These are phyloP conservation scores for Drosophila crucigera DNA, from an alignment of 2,888 invertebrate genomes.

Conservation along the genomic window DNA sequence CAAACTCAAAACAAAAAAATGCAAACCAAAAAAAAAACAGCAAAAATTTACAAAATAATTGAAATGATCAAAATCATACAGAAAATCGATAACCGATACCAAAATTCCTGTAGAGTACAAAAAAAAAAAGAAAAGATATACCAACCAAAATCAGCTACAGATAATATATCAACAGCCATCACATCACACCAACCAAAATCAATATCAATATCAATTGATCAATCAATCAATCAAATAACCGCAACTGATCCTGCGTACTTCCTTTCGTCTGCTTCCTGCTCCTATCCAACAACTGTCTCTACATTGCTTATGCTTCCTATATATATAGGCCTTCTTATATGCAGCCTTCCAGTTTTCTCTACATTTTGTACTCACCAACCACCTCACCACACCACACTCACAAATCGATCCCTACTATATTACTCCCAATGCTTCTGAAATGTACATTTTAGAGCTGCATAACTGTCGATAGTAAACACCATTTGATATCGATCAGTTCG, in stretches of 20 bases:
- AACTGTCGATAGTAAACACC: conserved; percentile 35
- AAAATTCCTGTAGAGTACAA: conserved; percentile 58
- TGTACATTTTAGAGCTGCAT: conserved; percentile 36
- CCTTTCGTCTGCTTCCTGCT: conserved; percentile 56
- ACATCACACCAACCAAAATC: conserved; percentile 71
- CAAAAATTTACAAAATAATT: conserved; percentile 14
- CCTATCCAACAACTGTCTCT: conserved; percentile 42
- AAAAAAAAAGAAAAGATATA: conserved; percentile 24
- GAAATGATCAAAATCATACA: conserved; percentile 22
- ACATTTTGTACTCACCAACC: conserved; percentile 55
- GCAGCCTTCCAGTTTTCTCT: conserved; percentile 46
- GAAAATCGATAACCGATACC: conserved; percentile 33
- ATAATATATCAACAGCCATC: conserved; percentile 69
- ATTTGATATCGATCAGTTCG: conserved; percentile 11
- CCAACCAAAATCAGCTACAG: conserved; percentile 58
- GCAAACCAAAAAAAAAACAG: conserved; percentile 8
- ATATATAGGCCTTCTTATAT: conserved; percentile 48
- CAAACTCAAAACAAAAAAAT: conserved; percentile 5
- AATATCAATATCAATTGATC: conserved; percentile 46
- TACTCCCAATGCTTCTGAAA: conserved; percentile 31
- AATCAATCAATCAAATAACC: conserved; percentile 54
- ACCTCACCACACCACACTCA: conserved; percentile 49
- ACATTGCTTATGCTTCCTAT: conserved; percentile 66
- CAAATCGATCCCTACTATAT: conserved; percentile 31
- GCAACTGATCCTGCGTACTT: conserved; percentile 58